Evolutionary conservation across 2,888 invertebrate genomes (phyloP), one percentile per base, ranked within the genome.

Genomic region (Dasysyrphus albostriatus): DNA sequence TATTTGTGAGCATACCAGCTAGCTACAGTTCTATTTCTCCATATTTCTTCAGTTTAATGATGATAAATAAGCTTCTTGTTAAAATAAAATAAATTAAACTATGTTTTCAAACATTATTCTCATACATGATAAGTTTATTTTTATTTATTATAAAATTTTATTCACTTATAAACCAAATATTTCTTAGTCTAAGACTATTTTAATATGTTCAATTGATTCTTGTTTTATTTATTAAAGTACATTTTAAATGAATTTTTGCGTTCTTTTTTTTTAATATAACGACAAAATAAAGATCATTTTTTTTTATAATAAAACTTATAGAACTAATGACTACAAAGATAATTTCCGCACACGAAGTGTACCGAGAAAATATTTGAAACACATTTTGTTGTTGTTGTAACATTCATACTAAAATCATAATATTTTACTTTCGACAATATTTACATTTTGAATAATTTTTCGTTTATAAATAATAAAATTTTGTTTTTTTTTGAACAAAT

Each of bases 281-380:
- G 39, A 54, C 39, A 69, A 54, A 39, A 54, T 54, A 29, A 54
- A 69, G 34, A 54, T 39, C 61, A 69, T 51, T 39, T 69, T 49
- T 51, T 39, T 69, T 49, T 47, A 42, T 49, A 24, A 77, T 47
- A 59, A 63, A 84, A 76, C 84, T 84, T 84, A 84, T 37, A 73
- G n/a, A 73, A 81, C 85, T 85, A 85, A 85, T 85, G 85, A 85
- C 85, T 85, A 85, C 67, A 78, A 81, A 65, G 65, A 85, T 73
- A 70, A 58, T 70, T 49, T 39, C 32, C 49, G 44, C 39, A 65
- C 77, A 74, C 56, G 44, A 44, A 69, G 61, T 85, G 69, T 59
- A 16, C 24, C 58, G 16, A 69, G 49, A 77, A 54, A 77, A 63
- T 47, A 56, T 67, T 72, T 63, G 47, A 80, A 77, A 81, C 72